Evolutionary conservation across 1,140 invertebrate genomes (phyloP), one percentile per base, ranked within the genome.

Genomic region (Phymastichus coffea): DNA sequence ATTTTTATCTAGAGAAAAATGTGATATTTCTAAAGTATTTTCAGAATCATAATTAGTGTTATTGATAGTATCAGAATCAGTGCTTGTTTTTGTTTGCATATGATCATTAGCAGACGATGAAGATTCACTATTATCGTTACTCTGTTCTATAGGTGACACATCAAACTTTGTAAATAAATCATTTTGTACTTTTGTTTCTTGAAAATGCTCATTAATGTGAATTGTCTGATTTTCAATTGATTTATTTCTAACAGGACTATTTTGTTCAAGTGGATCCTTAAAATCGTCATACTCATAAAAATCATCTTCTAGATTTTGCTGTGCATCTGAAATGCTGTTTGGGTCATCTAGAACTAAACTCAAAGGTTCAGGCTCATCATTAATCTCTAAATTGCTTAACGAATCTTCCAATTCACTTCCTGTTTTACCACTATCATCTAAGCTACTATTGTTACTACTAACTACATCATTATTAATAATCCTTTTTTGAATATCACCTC

Each of bases 261-360:
- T 62, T 54, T 57, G 61, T 23, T 70, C 56, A n/a, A 61, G 19
- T 7, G 68, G 28, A 57, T 69, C 65, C 17, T 74, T 67, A 40
- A 71, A 76, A 49, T 77, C 65, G 17, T 73, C 69, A 58, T 81
- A 81, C 53, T 79, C 69, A 38, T 74, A 79, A 65, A 81, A 81
- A 71, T 79, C 77, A 63, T 80, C 71, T 9, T 80, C 74, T 37
- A 76, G 20, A 23, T 72, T 66, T 23, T 66, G 70, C 4, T 61
- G 51, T 4, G 55, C 41, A 6, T 75, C 71, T 10, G 65, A 60
- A 23, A 64, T 54, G 30, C 55, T 63, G 6, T 63, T 62, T 2
- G 70, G 74, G 67, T 77, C 75, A 35, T 72, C 75, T 14, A 76
- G 56, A 54, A 73, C 70, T 12, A 76, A 37, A 57, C 72, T 75